phyloP scores from a whole-genome alignment of 1,140 invertebrate genomes.

The Trichogramma pretiosum region DNA sequence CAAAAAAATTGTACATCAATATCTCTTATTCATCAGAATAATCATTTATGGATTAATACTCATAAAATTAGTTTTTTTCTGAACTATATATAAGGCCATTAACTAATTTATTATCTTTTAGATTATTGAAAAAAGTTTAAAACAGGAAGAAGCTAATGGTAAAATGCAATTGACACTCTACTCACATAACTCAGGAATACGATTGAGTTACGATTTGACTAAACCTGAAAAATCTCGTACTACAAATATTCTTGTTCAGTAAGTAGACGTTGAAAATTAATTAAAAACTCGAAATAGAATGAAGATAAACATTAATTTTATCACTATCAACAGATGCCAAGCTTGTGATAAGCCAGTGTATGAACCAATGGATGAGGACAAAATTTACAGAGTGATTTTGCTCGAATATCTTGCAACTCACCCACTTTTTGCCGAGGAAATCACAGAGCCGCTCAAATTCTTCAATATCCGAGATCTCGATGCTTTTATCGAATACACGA shows the following conservation, averaged over 20 bases:
- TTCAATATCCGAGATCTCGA: constrained; percentile 25
- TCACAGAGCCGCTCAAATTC: constrained; percentile 24
- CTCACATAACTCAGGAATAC: not conserved
- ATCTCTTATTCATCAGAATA: too few relatives aligned
- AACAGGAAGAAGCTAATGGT: too few relatives aligned
- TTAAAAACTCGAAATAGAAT: not conserved
- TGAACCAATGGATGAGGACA: constrained; percentile 41
- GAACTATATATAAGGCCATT: too few relatives aligned
- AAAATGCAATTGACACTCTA: too few relatives aligned
- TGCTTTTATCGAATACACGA: constrained; percentile 21
- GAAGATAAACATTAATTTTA: constrained; percentile 40
- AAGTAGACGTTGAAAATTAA: not conserved
- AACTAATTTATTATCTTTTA: too few relatives aligned
- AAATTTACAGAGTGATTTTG: constrained; percentile 56
- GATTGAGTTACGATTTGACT: not conserved
- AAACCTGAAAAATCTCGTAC: not conserved
- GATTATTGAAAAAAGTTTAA: too few relatives aligned
- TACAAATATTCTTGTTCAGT: not conserved
- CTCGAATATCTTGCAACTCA: constrained; percentile 59
- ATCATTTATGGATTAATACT: too few relatives aligned
- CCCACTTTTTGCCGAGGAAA: constrained; percentile 19
- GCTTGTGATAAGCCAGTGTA: constrained; percentile 58
- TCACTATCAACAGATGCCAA: constrained; percentile 54
- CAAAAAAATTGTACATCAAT: too few relatives aligned
- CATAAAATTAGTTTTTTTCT: too few relatives aligned